phyloP scores from a whole-genome alignment of 2,888 invertebrate species.

The Epiblema foenella region DNA sequence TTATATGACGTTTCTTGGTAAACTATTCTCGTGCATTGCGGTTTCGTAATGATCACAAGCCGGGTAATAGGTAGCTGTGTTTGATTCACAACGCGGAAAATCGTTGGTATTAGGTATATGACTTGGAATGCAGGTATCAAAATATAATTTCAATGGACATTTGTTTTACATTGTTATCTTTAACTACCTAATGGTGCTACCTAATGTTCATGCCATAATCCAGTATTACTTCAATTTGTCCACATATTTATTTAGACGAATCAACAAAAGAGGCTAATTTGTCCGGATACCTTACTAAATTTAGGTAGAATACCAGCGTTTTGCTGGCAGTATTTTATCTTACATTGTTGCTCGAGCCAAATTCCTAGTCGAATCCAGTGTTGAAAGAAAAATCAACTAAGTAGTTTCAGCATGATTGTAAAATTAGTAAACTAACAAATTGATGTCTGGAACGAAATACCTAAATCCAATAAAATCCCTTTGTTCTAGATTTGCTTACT shows the following conservation, averaged over 20 bases:
- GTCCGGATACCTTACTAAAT: neutral
- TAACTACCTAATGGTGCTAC: neutral
- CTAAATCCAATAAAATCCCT: too few relatives aligned
- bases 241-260: neutral
- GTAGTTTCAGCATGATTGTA: neutral
- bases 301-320: neutral
- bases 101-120: neutral
- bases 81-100: neutral
- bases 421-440: too few relatives aligned
- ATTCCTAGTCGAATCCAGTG: neutral
- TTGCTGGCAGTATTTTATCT: neutral
- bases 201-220: too few relatives aligned
- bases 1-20: constrained; percentile 19
- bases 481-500: too few relatives aligned
- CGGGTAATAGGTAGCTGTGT: neutral
- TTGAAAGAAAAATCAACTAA: neutral
- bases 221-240: too few relatives aligned
- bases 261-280: neutral
- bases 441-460: too few relatives aligned
- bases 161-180: neutral
- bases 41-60: neutral
- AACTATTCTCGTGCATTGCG: constrained; percentile 25
- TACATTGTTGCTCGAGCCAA: neutral
- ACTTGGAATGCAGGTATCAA: neutral
- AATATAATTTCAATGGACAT: too few relatives aligned